A percentile compares a stretch with the other conserved stretches of the same genome.
These are phyloP conservation scores for Pasiphila rectangulata DNA, from an alignment of 2,888 invertebrate genomes.

Conservation along the genomic window DNA sequence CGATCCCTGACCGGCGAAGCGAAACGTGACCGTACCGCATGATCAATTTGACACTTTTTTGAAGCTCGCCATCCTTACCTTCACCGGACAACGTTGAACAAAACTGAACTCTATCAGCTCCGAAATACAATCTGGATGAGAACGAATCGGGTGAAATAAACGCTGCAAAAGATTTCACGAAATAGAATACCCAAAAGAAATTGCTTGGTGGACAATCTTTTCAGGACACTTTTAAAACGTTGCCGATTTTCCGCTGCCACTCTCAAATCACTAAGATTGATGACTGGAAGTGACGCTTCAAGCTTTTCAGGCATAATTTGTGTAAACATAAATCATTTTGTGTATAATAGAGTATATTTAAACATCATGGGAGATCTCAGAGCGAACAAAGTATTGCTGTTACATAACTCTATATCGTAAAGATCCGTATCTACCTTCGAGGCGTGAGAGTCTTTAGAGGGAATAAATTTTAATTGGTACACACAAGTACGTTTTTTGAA, in stretches of 20 bases:
- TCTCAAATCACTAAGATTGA: constrained; percentile 25
- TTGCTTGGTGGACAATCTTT: constrained; percentile 34
- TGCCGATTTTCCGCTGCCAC: constrained; percentile 18
- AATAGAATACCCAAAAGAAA: constrained; percentile 31
- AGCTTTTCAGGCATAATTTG: constrained; percentile 34
- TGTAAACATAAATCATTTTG: constrained; percentile 55
- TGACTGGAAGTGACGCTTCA: constrained; percentile 26
- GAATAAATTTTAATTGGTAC: constrained; percentile 71
- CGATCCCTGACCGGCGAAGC: constrained; percentile 49
- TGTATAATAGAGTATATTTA: constrained; percentile 51
- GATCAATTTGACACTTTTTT: constrained; percentile 62
- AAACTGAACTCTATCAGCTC: constrained; percentile 17
- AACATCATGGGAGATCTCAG: constrained; percentile 32
- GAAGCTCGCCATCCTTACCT: constrained; percentile 34
- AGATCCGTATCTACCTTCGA: constrained; percentile 59
- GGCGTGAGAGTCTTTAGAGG: constrained; percentile 64
- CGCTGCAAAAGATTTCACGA: constrained; percentile 17
- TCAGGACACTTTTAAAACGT: constrained; percentile 27
- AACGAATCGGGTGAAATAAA: neutral
- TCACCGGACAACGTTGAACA: constrained; percentile 3
- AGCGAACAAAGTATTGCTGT: constrained; percentile 51
- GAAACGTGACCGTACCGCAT: constrained; percentile 62
- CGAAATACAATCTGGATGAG: constrained; percentile 3
- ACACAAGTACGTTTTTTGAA: constrained; percentile 63
- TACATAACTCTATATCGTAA: constrained; percentile 58